A percentile compares a stretch with the other conserved stretches of the same genome.
phyloP scores from a whole-genome alignment of 2,888 invertebrate species.

The Calameuta idolon region DNA sequence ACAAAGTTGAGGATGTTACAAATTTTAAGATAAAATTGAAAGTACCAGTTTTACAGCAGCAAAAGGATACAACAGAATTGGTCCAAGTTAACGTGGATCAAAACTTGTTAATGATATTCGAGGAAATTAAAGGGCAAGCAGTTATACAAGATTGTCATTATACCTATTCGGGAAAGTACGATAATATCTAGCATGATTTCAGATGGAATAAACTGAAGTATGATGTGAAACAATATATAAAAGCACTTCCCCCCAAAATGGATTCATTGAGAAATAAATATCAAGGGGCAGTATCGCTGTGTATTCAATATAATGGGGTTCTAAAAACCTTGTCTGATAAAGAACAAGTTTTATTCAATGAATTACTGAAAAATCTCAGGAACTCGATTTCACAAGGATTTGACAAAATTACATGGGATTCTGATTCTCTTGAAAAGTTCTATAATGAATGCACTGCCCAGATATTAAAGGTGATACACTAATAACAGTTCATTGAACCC shows the following conservation, averaged over 20 bases:
- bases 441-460: conserved; percentile 75
- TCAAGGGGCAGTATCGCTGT: conserved; percentile 26
- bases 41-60: conserved; percentile 27
- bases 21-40: conserved; percentile 18
- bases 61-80: conserved; percentile 13
- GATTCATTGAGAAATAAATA: conserved; percentile 26
- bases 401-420: conserved; percentile 76
- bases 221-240: conserved; percentile 28
- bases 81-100: conserved; percentile 28
- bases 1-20: conserved; percentile 21
- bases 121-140: conserved; percentile 24
- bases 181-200: background rate
- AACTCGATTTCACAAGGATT: conserved; percentile 79
- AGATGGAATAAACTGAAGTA: conserved; percentile 37
- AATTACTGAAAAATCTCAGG: conserved; percentile 53
- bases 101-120: conserved; percentile 23
- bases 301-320: conserved; percentile 75
- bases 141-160: background rate
- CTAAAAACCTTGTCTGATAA: conserved; percentile 78
- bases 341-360: conserved; percentile 79
- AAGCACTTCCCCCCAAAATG: conserved; percentile 30
- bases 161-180: background rate
- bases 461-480: conserved; percentile 71
- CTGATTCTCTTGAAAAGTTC: conserved; percentile 77
- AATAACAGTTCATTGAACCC: conserved; percentile 5